These are phyloP conservation scores for Tachysurus vachellii DNA, from an alignment of 2,113 vertebrate genomes.

Conservation along the genomic window DNA sequence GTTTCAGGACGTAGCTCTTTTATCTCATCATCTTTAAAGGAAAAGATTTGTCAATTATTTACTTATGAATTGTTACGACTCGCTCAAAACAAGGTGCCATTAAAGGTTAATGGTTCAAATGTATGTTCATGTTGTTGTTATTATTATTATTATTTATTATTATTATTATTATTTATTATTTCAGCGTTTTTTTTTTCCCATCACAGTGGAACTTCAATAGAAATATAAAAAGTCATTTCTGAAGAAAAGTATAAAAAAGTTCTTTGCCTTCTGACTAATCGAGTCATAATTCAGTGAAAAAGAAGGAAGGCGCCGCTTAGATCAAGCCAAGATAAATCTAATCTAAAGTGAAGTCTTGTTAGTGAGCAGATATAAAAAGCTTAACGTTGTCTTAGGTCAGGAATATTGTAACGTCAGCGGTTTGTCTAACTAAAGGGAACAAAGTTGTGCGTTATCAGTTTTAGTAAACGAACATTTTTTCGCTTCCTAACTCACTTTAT, in stretches of 20 bases:
- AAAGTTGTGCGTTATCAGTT: too few species aligned
- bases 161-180: not conserved
- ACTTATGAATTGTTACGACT: not conserved
- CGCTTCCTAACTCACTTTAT: too few species aligned
- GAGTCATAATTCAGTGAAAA: not conserved
- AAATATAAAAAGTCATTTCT: not conserved
- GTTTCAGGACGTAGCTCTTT: not conserved
- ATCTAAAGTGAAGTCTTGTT: not conserved
- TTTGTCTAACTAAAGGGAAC: not conserved
- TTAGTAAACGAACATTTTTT: too few species aligned
- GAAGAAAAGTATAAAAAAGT: not conserved
- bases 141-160: not conserved
- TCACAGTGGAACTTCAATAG: not conserved
- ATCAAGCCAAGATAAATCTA: not conserved
- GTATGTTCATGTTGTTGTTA: not conserved
- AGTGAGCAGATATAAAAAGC: not conserved
- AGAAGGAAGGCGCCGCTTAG: not conserved
- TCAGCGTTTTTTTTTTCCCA: not conserved
- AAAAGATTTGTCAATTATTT: not conserved
- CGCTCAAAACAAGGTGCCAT: not conserved
- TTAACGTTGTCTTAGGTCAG: not conserved
- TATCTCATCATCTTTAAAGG: not conserved
- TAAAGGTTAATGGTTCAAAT: not conserved
- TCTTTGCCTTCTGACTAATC: not conserved
- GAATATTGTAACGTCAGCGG: not conserved